phyloP scores from a whole-genome alignment of 1,140 invertebrate genomes.

The Hyphantria cunea region DNA sequence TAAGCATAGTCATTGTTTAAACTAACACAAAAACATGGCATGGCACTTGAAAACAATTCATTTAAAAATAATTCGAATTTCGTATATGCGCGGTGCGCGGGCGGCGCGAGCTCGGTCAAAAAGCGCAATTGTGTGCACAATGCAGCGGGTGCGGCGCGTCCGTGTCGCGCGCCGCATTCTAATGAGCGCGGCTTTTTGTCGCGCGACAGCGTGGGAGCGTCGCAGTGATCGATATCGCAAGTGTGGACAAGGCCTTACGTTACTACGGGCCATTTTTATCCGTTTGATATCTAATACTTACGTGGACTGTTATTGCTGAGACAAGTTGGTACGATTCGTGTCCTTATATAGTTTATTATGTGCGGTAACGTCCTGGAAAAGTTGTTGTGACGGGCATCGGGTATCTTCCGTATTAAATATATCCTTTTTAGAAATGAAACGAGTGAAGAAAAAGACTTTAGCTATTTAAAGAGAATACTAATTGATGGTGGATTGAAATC shows the following conservation, averaged over 20 bases:
- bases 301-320: background rate
- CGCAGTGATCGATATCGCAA: conserved; percentile 33
- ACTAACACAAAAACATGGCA: conserved; percentile 16
- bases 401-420: too few species aligned
- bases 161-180: conserved; percentile 52
- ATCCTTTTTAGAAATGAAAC: too few species aligned
- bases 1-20: conserved; percentile 5
- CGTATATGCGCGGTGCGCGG: conserved; percentile 12
- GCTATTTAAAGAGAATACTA: too few species aligned
- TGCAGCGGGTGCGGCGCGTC: conserved; percentile 33
- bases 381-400: too few species aligned
- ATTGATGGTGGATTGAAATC: too few species aligned
- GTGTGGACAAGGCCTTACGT: conserved; percentile 36
- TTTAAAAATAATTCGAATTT: conserved; percentile 32
- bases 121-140: conserved; percentile 38
- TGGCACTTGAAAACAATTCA: conserved; percentile 27
- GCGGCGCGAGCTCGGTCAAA: conserved; percentile 35
- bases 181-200: conserved; percentile 63
- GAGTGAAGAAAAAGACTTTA: too few species aligned
- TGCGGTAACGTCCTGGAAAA: too few species aligned
- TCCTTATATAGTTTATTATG: background rate
- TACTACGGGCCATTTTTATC: conserved; percentile 13
- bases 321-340: background rate
- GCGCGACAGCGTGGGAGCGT: conserved; percentile 60
- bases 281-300: conserved; percentile 11